Percentiles rank a stretch among this genome's conserved stretches.
Conservation (phyloP, 2,113 vertebrate species). For the Sapayoa aenigma region DNA sequence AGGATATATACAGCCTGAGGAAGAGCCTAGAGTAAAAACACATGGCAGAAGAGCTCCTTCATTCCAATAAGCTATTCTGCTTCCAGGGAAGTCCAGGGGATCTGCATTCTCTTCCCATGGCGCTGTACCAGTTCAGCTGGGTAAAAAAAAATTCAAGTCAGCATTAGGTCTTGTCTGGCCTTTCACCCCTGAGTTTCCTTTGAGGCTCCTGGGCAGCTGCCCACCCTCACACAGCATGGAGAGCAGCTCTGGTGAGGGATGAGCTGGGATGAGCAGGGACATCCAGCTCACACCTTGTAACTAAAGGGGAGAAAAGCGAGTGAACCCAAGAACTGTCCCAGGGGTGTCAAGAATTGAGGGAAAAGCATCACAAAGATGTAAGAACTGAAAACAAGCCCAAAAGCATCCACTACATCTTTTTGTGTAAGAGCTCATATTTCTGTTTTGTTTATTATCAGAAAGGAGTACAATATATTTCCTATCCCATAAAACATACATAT, state of each 20-base stretch:
- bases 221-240: not conserved
- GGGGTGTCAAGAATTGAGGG: not conserved
- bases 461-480: slow-evolving; percentile 22
- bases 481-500: slow-evolving; percentile 48
- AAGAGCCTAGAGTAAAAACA: not conserved
- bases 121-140: not conserved
- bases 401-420: not conserved
- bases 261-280: not conserved
- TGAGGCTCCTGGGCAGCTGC: not conserved
- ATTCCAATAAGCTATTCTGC: not conserved
- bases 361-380: not conserved
- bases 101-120: not conserved
- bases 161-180: not conserved
- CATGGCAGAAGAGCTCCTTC: not conserved
- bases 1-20: accelerated
- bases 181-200: not conserved
- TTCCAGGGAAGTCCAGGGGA: not conserved
- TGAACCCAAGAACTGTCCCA: not conserved
- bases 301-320: not conserved
- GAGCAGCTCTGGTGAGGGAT: not conserved
- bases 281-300: not conserved
- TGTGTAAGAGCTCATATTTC: slow-evolving; percentile 1
- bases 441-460: slow-evolving; percentile 43
- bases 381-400: not conserved
- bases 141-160: not conserved